Conservation (phyloP, 2,888 invertebrate genomes). For the Heliothis peltigera region DNA sequence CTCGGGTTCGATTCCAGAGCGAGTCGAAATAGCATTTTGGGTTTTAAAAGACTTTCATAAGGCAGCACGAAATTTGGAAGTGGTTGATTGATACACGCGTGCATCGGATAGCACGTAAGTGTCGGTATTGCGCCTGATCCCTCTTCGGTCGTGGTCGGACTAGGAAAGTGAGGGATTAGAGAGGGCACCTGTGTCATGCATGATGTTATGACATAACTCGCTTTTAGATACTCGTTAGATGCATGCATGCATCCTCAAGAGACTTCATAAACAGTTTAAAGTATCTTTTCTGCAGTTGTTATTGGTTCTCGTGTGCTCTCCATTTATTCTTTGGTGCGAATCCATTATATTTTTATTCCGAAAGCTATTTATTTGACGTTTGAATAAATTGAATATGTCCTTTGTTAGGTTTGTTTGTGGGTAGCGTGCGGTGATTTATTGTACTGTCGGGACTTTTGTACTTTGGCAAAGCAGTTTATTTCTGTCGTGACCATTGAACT, state of each 20-base stretch:
- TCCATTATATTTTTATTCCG: conserved; percentile 15
- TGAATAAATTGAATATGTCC: conserved; percentile 21
- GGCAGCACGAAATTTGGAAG: no score
- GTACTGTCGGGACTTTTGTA: background rate
- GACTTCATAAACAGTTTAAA: background rate
- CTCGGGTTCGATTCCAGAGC: no score
- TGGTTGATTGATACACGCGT: no score
- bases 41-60: no score
- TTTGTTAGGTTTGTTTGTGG: conserved; percentile 12
- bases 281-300: background rate
- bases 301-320: background rate
- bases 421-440: conserved; percentile 16
- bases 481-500: background rate
- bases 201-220: background rate
- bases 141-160: no score
- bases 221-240: background rate
- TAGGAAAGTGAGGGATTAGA: no score
- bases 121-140: no score
- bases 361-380: conserved; percentile 26
- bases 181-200: no score
- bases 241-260: background rate
- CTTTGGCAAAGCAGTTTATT: background rate
- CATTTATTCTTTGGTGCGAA: conserved; percentile 9
- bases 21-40: no score
- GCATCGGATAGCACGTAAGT: no score